phyloP scores from a whole-genome alignment of 2,888 invertebrate genomes.

The Aleiodes testaceus region DNA sequence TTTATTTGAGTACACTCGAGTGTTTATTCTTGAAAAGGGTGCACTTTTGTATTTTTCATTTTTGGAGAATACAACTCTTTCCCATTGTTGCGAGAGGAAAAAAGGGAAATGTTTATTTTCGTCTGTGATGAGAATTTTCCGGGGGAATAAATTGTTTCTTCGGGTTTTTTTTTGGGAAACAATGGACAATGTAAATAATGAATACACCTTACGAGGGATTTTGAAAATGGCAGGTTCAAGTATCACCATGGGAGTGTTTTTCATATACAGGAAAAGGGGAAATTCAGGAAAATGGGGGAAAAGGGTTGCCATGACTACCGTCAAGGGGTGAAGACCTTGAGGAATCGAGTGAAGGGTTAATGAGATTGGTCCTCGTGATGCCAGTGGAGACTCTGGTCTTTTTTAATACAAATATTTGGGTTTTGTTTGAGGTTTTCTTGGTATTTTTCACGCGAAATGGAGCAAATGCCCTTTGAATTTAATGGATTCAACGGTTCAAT shows the following conservation, averaged over 20 bases:
- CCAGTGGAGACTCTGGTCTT: constrained; percentile 39
- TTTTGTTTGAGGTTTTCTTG: background rate
- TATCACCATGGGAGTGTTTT: constrained; percentile 38
- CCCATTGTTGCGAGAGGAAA: background rate
- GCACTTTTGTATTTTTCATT: too few relatives aligned
- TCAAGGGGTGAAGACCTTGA: constrained; percentile 61
- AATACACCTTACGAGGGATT: constrained; percentile 43
- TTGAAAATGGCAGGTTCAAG: constrained; percentile 48
- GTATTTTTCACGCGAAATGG: background rate
- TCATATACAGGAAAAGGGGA: background rate
- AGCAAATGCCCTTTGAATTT: background rate
- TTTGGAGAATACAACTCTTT: background rate
- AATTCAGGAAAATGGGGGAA: constrained; percentile 34
- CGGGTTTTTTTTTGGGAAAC: background rate
- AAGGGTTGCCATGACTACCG: constrained; percentile 61
- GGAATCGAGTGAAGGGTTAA: constrained; percentile 63
- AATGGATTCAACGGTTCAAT: constrained; percentile 9
- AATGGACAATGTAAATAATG: background rate
- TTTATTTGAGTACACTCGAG: constrained; percentile 58
- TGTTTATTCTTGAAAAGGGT: constrained; percentile 8
- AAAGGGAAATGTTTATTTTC: background rate
- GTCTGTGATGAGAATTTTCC: background rate
- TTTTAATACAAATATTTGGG: background rate
- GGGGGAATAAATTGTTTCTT: background rate
- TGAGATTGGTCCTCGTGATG: constrained; percentile 59